Conservation (phyloP, 2,888 invertebrate genomes). For the Bruchidius siliquastri region DNA sequence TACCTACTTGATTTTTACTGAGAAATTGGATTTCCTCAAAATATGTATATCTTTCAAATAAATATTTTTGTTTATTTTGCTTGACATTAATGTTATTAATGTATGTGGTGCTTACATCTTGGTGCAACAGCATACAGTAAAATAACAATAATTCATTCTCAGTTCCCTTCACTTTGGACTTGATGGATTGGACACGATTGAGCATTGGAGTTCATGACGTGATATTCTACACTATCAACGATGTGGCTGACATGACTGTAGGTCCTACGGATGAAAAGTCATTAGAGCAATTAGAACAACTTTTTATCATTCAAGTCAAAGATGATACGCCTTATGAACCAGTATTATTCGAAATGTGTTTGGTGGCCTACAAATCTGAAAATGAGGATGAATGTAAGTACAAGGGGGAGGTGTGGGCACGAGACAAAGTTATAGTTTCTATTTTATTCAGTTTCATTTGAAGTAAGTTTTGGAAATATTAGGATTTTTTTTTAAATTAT, state of each 20-base stretch:
- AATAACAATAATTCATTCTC: not conserved
- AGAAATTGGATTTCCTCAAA: too few species aligned
- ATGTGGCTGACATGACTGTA: conserved; percentile 19
- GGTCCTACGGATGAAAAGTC: conserved; percentile 14
- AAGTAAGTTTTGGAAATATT: too few species aligned
- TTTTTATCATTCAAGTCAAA: conserved; percentile 11
- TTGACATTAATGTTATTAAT: too few species aligned
- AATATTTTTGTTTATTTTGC: too few species aligned
- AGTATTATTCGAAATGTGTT: conserved; percentile 28
- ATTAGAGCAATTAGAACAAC: conserved; percentile 13
- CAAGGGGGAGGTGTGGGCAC: too few species aligned
- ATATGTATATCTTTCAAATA: too few species aligned
- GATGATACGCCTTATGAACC: conserved; percentile 27
- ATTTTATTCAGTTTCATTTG: too few species aligned
- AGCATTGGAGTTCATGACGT: conserved; percentile 14
- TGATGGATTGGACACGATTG: conserved; percentile 20
- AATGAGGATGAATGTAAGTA: conserved; percentile 10
- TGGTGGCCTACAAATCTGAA: conserved; percentile 28
- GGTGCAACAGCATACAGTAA: too few species aligned
- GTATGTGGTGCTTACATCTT: too few species aligned
- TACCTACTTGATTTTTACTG: too few species aligned
- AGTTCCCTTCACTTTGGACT: conserved; percentile 14
- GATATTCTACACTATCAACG: conserved; percentile 19
- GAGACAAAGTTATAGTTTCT: too few species aligned
- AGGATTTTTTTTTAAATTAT: too few species aligned